phyloP scores from a whole-genome alignment of 2,797 vertebrate species.

The Australoheros facetus region DNA sequence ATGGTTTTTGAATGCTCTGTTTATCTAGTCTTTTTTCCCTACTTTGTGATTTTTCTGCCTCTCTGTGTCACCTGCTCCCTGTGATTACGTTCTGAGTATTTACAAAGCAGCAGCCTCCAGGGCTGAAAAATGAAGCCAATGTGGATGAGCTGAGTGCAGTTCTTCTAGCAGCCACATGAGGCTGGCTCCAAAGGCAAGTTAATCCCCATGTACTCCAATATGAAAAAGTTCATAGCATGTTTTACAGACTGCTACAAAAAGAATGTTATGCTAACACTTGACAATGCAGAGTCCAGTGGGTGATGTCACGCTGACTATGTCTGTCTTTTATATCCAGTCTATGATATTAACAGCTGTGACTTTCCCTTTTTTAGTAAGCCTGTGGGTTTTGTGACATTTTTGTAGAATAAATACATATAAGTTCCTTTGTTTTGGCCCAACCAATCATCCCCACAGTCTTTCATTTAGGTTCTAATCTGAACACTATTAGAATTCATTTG shows the following conservation, averaged over 20 bases:
- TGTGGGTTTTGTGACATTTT: not conserved
- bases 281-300: not conserved
- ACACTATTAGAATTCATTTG: not conserved
- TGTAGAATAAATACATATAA: rapidly evolving
- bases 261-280: not conserved
- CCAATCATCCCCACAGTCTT: not conserved
- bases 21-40: not conserved
- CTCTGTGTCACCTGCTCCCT: too few relatives aligned
- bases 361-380: not conserved
- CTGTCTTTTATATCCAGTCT: not conserved
- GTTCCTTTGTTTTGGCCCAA: not conserved
- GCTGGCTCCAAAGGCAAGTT: too few relatives aligned
- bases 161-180: too few relatives aligned
- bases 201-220: too few relatives aligned
- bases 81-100: too few relatives aligned
- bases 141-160: too few relatives aligned
- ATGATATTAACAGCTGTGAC: not conserved
- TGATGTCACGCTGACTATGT: not conserved
- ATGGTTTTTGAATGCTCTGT: not conserved
- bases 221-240: too few relatives aligned
- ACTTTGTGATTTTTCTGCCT: not conserved
- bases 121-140: too few relatives aligned
- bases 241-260: too few relatives aligned
- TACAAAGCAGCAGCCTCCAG: too few relatives aligned
- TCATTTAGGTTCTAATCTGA: not conserved